Percentiles rank a stretch among this genome's conserved stretches.
phyloP scores from a whole-genome alignment of 2,888 invertebrate species.

The Drosophila rellima region DNA sequence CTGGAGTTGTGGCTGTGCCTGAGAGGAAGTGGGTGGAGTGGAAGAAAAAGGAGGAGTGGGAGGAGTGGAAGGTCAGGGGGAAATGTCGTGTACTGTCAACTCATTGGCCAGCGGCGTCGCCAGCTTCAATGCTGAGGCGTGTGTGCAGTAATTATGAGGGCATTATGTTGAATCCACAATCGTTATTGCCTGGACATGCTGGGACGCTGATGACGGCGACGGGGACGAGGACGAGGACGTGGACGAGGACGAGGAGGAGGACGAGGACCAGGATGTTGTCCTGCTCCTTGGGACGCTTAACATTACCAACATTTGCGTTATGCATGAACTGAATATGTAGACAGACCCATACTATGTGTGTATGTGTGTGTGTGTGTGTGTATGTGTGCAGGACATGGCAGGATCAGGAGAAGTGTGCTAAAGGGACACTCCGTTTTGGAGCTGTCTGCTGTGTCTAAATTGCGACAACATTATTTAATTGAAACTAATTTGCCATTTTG shows the following conservation, averaged over 20 bases:
- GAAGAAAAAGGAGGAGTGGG: no score
- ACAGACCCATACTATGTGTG: not conserved
- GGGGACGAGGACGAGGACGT: constrained; percentile 44
- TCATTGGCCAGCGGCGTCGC: constrained; percentile 53
- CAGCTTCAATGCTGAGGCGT: constrained; percentile 48
- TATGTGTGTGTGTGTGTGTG: constrained; percentile 14
- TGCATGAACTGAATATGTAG: constrained; percentile 64
- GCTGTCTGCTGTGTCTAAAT: constrained; percentile 60
- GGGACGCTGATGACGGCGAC: constrained; percentile 47
- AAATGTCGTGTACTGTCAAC: constrained; percentile 60
- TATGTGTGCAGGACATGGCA: constrained; percentile 2
- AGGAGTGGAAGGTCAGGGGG: not conserved
- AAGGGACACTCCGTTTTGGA: constrained; percentile 2
- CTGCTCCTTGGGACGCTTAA: constrained; percentile 65
- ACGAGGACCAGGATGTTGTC: constrained; percentile 29
- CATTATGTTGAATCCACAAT: constrained; percentile 83
- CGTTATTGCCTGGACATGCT: constrained; percentile 83
- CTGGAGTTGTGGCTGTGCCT: not conserved
- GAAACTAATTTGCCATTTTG: constrained; percentile 84
- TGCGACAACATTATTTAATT: constrained; percentile 83
- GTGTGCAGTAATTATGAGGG: constrained; percentile 83
- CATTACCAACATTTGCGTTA: constrained; percentile 70
- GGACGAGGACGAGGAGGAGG: constrained; percentile 47
- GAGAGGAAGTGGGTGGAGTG: not conserved
- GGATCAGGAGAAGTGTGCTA: not conserved